Base-by-base conservation (phyloP, 2,888 invertebrate genomes). In the Pediacus dermestoides region DNA sequence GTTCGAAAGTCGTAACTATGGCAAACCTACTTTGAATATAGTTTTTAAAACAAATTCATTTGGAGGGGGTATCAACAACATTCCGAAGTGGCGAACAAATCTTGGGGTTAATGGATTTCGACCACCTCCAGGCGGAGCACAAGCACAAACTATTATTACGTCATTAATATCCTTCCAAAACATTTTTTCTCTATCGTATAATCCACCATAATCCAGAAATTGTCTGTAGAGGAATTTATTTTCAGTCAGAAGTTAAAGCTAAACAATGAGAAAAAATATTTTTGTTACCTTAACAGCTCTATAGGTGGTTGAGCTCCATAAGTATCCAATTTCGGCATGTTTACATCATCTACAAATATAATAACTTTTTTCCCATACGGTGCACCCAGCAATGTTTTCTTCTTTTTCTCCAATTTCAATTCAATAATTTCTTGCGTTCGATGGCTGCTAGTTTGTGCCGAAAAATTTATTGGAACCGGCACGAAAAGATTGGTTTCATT, bases 301-400 rank as follows among this genome's bases (percentile, higher is more conserved):
- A 93, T 87, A 0, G 93, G 88, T 3, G 93, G 91, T 62, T 93
- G 93, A 6, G 92, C 87, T 4, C 93, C 94, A 57, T 92, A 94
- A 0, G 82, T 81, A 66, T 85, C 91, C 56, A 83, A 71, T 61
- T 80, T 81, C 0, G 93, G 93, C 92, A 93, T 92, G 61, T 93
- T 93, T 0, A 93, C 83, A 61, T 93, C 93, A 60, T 93, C 93
- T 12, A 93, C 85, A 58, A 93, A 91, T 37, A 91, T 77, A 2
- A 91, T 78, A 0, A 92, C 76, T 41, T 82, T 81, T 66, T 90
- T 91, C 7, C 88, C 88, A 16, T 81, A 64, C 0, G 92, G 91
- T 1, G 91, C 88, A 4, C 90, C 89, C 23, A 92, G 68, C 3
- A 88, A 75, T 14, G 80, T 85, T 45, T 82, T 82, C 50, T 86